phyloP scores from a whole-genome alignment of 2,888 invertebrate genomes.

The Salpingus planirostris region DNA sequence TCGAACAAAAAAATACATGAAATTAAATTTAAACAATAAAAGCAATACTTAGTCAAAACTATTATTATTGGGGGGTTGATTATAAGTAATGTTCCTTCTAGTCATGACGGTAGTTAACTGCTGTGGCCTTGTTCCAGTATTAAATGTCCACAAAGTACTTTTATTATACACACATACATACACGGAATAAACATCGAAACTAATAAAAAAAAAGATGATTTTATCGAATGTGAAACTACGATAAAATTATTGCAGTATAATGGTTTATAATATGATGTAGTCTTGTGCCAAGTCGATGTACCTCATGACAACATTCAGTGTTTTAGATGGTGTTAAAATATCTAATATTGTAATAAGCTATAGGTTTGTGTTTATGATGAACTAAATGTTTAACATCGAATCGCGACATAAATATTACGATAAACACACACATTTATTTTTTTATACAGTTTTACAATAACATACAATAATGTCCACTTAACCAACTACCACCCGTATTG shows the following conservation, averaged over 20 bases:
- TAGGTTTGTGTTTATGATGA: slow-evolving; percentile 9
- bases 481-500: slow-evolving; percentile 9
- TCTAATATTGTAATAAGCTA: slow-evolving; percentile 15
- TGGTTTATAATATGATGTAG: slow-evolving; percentile 29
- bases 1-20: too few relatives aligned
- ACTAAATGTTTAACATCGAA: slow-evolving; percentile 40
- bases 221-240: slow-evolving; percentile 13
- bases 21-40: too few relatives aligned
- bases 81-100: slow-evolving; percentile 35
- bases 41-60: slow-evolving; percentile 32
- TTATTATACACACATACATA: too few relatives aligned
- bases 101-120: slow-evolving; percentile 34
- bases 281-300: slow-evolving; percentile 71
- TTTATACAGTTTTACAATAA: slow-evolving; percentile 30
- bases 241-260: too few relatives aligned
- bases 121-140: slow-evolving; percentile 19
- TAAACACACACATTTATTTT: slow-evolving; percentile 29
- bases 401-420: slow-evolving; percentile 28
- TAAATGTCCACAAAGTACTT: slow-evolving; percentile 15
- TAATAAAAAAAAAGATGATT: slow-evolving; percentile 17
- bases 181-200: slow-evolving; percentile 21
- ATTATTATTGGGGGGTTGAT: too few relatives aligned
- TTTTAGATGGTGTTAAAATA: slow-evolving; percentile 26
- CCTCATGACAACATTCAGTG: slow-evolving; percentile 47
- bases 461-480: slow-evolving; percentile 9